Evolutionary conservation across 23 tunicate species (phyloP), one percentile per base, ranked within the genome.

Genomic region (Trididemnum miniatum): DNA sequence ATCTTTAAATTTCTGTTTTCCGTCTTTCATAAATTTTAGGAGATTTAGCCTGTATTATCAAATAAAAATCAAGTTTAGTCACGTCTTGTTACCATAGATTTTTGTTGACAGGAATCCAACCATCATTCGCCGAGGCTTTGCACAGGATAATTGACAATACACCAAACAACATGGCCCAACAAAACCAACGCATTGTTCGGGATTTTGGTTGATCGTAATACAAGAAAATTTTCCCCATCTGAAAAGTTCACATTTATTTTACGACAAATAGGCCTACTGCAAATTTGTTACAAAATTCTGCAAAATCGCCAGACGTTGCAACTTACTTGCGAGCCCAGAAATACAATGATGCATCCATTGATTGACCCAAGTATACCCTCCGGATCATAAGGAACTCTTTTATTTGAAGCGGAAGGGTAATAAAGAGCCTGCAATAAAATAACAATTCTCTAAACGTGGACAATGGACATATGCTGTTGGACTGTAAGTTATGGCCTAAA

Each of bases 341-440:
- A 86, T 0, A 96, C 99, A 67, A 96, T 91, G 34, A 96, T 20
- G 62, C 87, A 77, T 34, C 97, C 80, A 77, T 96, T 90, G 30
- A 96, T 83, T 33, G 99, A 84, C 0, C 99, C 99, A 31, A 96
- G 88, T 0, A 96, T 7, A 18, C 99, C 99, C 81, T 96, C 99
- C 18, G 99, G 99, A 72, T 96, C 99, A 67, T 64, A 89, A 32
- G 88, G 86, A 26, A 93, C 92, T 60, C 83, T 67, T 1, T 83
- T 89, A 32, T 52, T 74, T 12, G 5, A 22, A 49, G 22, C 30
- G 9, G 82, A 73, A 20, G 97, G 97, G 59, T 82, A 92, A 52
- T 92, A 92, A 18, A 92, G 50, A 22, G 60, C 59, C 95, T 89
- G 62, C 77, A 84, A 62, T 18, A 3, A 62, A 44, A n/a, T n/a